phyloP scores from a whole-genome alignment of 2,113 vertebrate genomes.

The Oreotragus oreotragus region DNA sequence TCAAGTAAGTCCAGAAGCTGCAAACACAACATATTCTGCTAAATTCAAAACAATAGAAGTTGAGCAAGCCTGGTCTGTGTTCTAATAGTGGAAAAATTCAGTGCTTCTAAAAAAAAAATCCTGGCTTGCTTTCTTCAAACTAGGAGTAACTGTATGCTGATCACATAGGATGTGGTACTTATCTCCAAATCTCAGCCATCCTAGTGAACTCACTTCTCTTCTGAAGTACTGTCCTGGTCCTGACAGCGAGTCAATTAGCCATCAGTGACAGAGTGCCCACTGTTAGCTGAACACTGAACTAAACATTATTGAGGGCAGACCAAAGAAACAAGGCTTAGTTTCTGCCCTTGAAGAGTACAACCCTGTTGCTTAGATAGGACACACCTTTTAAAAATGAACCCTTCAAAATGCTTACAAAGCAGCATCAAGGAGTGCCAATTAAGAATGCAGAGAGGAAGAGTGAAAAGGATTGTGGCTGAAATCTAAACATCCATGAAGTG shows the following conservation, averaged over 20 bases:
- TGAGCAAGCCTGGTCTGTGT: slow-evolving; percentile 51
- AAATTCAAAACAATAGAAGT: slow-evolving; percentile 63
- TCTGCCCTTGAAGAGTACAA: slow-evolving; percentile 28
- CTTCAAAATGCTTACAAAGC: slow-evolving; percentile 3
- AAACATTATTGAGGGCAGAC: slow-evolving; percentile 9
- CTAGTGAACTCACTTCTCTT: slow-evolving; percentile 49
- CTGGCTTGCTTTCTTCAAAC: slow-evolving; percentile 59
- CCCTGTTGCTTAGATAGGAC: slow-evolving; percentile 2
- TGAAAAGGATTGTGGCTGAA: background rate
- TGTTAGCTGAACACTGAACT: slow-evolving; percentile 13
- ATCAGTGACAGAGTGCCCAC: slow-evolving; percentile 16
- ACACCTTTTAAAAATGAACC: background rate
- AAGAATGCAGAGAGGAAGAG: background rate
- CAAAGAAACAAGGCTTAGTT: slow-evolving; percentile 19
- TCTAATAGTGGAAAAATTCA: slow-evolving; percentile 65
- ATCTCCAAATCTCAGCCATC: slow-evolving; percentile 15
- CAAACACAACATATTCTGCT: slow-evolving; percentile 50
- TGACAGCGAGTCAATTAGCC: slow-evolving; percentile 50
- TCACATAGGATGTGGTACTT: slow-evolving; percentile 39
- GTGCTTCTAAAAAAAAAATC: slow-evolving; percentile 19
- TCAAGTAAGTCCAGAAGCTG: slow-evolving; percentile 65
- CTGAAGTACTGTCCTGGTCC: slow-evolving; percentile 8
- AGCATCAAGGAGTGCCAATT: background rate
- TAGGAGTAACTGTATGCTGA: slow-evolving; percentile 51
- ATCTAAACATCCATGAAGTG: slow-evolving; percentile 22